These are phyloP conservation scores for Myotis planiceps DNA, from an alignment of 2,797 vertebrate species.

Conservation along the genomic window DNA sequence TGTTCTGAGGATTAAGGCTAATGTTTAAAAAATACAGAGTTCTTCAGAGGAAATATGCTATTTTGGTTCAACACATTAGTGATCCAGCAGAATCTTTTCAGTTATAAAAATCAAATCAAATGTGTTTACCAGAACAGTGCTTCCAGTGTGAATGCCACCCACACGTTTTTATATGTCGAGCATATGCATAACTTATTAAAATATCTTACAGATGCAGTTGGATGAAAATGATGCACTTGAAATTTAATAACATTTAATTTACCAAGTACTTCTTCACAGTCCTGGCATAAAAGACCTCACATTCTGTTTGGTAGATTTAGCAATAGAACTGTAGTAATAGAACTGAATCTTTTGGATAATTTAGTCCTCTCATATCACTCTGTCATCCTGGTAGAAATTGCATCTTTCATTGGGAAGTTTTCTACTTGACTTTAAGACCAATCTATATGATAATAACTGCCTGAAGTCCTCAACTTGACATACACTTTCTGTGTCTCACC, in stretches of 20 bases:
- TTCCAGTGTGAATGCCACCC: not conserved
- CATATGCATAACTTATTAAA: slow-evolving; percentile 30
- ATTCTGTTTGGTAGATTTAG: slow-evolving; percentile 41
- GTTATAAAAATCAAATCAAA: slow-evolving; percentile 65
- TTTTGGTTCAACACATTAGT: slow-evolving; percentile 43
- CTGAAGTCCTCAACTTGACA: not conserved
- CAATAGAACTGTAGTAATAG: not conserved
- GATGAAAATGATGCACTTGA: slow-evolving; percentile 28
- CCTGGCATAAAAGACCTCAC: not conserved
- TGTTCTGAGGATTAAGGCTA: slow-evolving; percentile 44
- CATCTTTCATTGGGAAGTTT: not conserved
- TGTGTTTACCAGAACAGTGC: slow-evolving; percentile 12
- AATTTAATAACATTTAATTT: slow-evolving; percentile 71
- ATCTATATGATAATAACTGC: slow-evolving; percentile 53
- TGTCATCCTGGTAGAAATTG: slow-evolving; percentile 27
- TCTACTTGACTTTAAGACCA: slow-evolving; percentile 42
- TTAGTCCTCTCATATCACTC: slow-evolving; percentile 3
- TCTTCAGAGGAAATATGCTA: slow-evolving; percentile 58
- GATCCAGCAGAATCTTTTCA: slow-evolving; percentile 12
- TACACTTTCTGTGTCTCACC: not conserved
- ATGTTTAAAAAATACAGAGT: slow-evolving; percentile 40
- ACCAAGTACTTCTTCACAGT: slow-evolving; percentile 39
- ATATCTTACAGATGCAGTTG: not conserved
- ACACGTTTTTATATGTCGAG: not conserved
- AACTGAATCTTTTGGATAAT: slow-evolving; percentile 51